A percentile compares a stretch with the other conserved stretches of the same genome.
Conservation (phyloP, 1,140 invertebrate species). For the Drosophila kepulauana region DNA sequence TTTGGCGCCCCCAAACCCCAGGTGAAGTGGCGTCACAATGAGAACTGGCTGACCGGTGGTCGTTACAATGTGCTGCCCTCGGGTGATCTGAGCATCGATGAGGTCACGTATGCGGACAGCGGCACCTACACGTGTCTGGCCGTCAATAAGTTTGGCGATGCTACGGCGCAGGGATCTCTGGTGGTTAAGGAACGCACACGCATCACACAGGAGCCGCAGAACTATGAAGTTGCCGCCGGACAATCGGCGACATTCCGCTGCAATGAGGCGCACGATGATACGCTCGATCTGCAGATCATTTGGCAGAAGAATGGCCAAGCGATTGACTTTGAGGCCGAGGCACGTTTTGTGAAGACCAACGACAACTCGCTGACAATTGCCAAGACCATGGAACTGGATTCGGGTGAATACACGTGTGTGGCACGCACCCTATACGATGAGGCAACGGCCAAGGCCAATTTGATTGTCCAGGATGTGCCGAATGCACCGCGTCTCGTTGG, state of each 20-base stretch:
- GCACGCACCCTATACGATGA: conserved; percentile 95
- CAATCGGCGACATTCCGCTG: conserved; percentile 96
- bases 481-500: conserved; percentile 91
- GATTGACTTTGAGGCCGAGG: conserved; percentile 95
- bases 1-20: conserved; percentile 97
- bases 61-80: conserved; percentile 89
- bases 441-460: conserved; percentile 92
- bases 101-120: conserved; percentile 93
- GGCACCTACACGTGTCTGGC: conserved; percentile 97
- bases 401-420: conserved; percentile 98
- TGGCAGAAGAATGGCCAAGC: conserved; percentile 94
- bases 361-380: conserved; percentile 97
- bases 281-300: conserved; percentile 91
- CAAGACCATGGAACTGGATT: conserved; percentile 97
- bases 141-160: conserved; percentile 95
- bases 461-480: conserved; percentile 98
- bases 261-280: conserved; percentile 94
- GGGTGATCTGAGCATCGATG: conserved; percentile 94
- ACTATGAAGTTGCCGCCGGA: conserved; percentile 96
- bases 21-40: conserved; percentile 96
- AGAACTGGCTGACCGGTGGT: conserved; percentile 90
- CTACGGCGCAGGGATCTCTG: conserved; percentile 90
- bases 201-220: conserved; percentile 94
- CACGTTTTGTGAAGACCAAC: conserved; percentile 92
- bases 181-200: conserved; percentile 94